A percentile compares a stretch with the other conserved stretches of the same genome.
These are phyloP conservation scores for Pemphredon lugubris DNA, from an alignment of 2,888 invertebrate species.

Conservation along the genomic window DNA sequence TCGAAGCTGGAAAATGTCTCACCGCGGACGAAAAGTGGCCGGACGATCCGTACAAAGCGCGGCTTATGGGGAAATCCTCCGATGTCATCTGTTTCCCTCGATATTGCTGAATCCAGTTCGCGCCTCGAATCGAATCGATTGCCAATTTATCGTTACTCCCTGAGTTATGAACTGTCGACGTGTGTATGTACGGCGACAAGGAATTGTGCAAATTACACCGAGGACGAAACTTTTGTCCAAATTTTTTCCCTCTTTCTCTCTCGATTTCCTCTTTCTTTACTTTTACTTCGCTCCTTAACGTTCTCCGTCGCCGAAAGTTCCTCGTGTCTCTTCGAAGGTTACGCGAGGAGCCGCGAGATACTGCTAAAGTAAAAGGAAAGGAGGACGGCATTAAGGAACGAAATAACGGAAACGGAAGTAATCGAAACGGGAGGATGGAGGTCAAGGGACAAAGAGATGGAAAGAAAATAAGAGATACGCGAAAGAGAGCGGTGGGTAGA, in stretches of 20 bases:
- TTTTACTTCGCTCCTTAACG: not conserved
- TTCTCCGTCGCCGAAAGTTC: not conserved
- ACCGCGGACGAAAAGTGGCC: slow-evolving; percentile 23
- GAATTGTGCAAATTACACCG: not conserved
- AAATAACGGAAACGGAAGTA: not conserved
- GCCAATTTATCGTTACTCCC: not conserved
- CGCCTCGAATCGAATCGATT: not conserved
- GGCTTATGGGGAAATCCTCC: slow-evolving; percentile 23
- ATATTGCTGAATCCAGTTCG: slow-evolving; percentile 12
- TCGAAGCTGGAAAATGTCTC: slow-evolving; percentile 37
- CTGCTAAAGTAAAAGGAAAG: too few species aligned
- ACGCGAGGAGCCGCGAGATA: too few species aligned
- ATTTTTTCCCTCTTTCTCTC: slow-evolving; percentile 37
- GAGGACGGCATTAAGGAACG: not conserved
- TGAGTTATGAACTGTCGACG: not conserved
- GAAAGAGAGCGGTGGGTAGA: too few species aligned
- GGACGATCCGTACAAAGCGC: slow-evolving; percentile 26
- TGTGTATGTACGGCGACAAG: not conserved
- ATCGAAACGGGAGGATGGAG: not conserved
- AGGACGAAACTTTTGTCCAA: slow-evolving; percentile 51
- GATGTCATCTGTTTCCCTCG: slow-evolving; percentile 11
- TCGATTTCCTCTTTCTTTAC: not conserved
- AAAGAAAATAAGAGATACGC: not conserved
- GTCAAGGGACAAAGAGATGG: not conserved
- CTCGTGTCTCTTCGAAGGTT: too few species aligned